These are phyloP conservation scores for Isurus oxyrinchus DNA, from an alignment of 2,113 vertebrate genomes.

Conservation along the genomic window DNA sequence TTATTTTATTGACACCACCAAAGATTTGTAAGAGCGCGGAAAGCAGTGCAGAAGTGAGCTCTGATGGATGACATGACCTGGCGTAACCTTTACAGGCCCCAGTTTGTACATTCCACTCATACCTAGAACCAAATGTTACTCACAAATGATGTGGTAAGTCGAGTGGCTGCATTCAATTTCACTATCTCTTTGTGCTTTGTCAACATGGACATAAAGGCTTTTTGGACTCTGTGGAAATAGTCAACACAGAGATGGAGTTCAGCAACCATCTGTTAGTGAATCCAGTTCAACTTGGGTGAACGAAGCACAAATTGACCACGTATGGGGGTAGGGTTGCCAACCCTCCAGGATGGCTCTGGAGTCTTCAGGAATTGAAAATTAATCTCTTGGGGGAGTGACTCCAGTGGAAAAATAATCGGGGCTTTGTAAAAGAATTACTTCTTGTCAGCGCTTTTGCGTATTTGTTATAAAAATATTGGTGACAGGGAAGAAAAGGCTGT, in stretches of 20 bases:
- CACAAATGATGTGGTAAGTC: background rate
- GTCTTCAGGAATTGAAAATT: no score
- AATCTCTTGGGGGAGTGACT: no score
- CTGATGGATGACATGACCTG: background rate
- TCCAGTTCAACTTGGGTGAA: background rate
- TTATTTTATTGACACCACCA: background rate
- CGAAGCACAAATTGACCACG: background rate
- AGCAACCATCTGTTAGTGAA: background rate
- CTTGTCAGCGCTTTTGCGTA: no score
- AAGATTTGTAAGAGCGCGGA: background rate
- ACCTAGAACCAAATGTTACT: background rate
- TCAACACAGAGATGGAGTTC: background rate
- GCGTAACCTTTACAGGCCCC: background rate
- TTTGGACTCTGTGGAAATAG: background rate
- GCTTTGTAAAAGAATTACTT: no score
- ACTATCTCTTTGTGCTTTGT: background rate
- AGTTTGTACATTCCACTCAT: background rate
- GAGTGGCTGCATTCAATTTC: background rate
- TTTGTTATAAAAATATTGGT: no score
- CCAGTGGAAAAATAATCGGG: no score
- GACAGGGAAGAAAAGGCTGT: no score
- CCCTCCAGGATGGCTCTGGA: no score
- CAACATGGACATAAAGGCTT: background rate
- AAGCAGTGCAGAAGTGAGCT: background rate
- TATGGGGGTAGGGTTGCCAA: no score